Base-by-base conservation (phyloP, 2,113 vertebrate species). In the Psettodes erumei region DNA sequence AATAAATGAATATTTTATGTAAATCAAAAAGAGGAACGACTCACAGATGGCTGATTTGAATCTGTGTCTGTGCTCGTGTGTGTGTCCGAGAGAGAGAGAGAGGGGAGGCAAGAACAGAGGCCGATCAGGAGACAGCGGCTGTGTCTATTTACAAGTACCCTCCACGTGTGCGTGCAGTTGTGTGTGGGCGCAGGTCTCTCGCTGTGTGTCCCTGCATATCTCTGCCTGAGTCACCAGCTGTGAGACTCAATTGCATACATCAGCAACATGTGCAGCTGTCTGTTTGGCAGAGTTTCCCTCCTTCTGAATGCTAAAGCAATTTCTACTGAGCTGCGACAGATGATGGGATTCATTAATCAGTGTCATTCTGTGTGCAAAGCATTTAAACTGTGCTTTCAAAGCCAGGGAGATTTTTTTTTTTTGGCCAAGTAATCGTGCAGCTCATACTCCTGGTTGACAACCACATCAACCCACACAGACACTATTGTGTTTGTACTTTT, bases 1-100 rank as follows among this genome's bases (percentile, higher is more conserved):
- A 88, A 86, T 91, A 80, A 11, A 88, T 90, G 86, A 93, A 92
- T 91, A 89, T 81, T 88, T 91, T 91, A 93, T 92, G 88, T 37
- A 89, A 88, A 92, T 89, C 15, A 85, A 71, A 77, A 76, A 75
- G 81, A 74, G 68, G 77, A 71, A 77, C 85, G 71, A 77, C 76
- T 68, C 75, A 53, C 92, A 93, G 90, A 92, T 92, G 93, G 89
- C 77, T 87, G 66, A 84, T 84, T 79, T 85, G 81, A 87, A 77
- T 84, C 30, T 60, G 66, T 67, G 60, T 79, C 1, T 60, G 8
- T 78, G 47, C 56, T 0, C 43, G 4, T 64, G 72, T 38, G 30
- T 21, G 45, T 60, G 33, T 50, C 28, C 66, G 75, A 55, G 67
- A 8, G 69, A 66, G 32, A 33, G 32, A 65, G 56, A 54, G 53